Percentiles rank a stretch among this genome's conserved stretches.
Conservation (phyloP, 2,797 vertebrate genomes). For the Catostomus latipinnis region DNA sequence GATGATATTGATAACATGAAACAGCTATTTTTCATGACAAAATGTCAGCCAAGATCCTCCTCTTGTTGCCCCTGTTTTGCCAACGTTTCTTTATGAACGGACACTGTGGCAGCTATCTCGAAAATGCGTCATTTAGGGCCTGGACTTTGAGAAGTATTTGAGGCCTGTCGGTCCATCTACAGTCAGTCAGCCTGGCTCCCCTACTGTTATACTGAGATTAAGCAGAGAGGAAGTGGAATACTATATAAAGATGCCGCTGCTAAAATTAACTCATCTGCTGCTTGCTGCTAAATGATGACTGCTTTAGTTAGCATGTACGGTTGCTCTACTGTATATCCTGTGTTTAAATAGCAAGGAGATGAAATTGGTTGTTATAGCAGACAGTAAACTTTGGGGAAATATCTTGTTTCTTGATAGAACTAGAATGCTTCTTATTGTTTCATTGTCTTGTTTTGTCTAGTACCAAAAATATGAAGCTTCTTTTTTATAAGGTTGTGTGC, state of each 20-base stretch:
- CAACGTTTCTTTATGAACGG: slow-evolving; percentile 10
- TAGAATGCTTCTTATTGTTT: background rate
- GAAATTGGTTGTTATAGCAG: slow-evolving; percentile 30
- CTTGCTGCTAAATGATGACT: slow-evolving; percentile 69
- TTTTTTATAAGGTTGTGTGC: background rate
- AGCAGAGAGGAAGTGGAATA: slow-evolving; percentile 76
- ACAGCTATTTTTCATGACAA: background rate
- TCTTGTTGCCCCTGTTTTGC: background rate
- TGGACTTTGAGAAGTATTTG: slow-evolving; percentile 26
- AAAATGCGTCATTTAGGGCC: slow-evolving; percentile 43
- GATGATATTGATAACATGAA: background rate
- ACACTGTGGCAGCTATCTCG: slow-evolving; percentile 16
- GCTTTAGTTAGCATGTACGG: slow-evolving; percentile 55
- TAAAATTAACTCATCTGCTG: slow-evolving; percentile 77
- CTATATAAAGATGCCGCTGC: slow-evolving; percentile 75
- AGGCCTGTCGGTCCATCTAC: slow-evolving; percentile 23
- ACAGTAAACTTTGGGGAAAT: background rate
- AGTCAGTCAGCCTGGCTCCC: slow-evolving; percentile 63
- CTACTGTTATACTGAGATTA: slow-evolving; percentile 68
- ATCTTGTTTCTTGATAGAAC: background rate
- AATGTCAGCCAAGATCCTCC: slow-evolving; percentile 1
- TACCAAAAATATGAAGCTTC: background rate
- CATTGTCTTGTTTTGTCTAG: background rate
- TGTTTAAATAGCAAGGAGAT: slow-evolving; percentile 3
- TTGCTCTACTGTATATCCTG: slow-evolving; percentile 35